Percentiles rank a stretch among this genome's conserved stretches.
Conservation (phyloP, 2,113 vertebrate species). For the Pteronura brasiliensis region DNA sequence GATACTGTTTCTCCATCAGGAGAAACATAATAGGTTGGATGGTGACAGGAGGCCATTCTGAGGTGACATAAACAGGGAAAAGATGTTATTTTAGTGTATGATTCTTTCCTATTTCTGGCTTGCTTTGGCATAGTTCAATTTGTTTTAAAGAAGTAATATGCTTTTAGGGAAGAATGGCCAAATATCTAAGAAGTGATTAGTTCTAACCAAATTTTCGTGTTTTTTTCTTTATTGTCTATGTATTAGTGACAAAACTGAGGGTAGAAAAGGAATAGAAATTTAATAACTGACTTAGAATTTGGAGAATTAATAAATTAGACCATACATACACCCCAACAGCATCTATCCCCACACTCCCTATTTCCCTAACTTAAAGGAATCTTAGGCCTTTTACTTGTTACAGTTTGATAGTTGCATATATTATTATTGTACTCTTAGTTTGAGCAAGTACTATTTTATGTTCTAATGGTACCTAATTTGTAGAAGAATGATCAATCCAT, state of each 20-base stretch:
- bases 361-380: not conserved
- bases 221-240: slow-evolving; percentile 12
- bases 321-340: not conserved
- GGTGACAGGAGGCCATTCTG: not conserved
- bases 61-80: not conserved
- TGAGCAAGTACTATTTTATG: slow-evolving; percentile 9
- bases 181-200: not conserved
- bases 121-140: not conserved
- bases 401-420: not conserved
- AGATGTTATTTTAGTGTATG: not conserved
- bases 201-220: not conserved
- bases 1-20: not conserved
- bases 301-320: not conserved
- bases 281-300: slow-evolving; percentile 37
- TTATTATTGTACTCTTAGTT: slow-evolving; percentile 1
- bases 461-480: not conserved
- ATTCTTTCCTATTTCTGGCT: not conserved
- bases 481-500: not conserved
- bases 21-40: not conserved
- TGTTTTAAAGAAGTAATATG: not conserved
- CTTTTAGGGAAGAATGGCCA: not conserved
- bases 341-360: not conserved
- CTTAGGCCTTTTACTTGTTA: not conserved
- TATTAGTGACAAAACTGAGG: not conserved
- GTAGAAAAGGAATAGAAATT: not conserved